A percentile compares a stretch with the other conserved stretches of the same genome.
Conservation (phyloP, 2,888 invertebrate genomes). For the Meghimatium bilineatum region DNA sequence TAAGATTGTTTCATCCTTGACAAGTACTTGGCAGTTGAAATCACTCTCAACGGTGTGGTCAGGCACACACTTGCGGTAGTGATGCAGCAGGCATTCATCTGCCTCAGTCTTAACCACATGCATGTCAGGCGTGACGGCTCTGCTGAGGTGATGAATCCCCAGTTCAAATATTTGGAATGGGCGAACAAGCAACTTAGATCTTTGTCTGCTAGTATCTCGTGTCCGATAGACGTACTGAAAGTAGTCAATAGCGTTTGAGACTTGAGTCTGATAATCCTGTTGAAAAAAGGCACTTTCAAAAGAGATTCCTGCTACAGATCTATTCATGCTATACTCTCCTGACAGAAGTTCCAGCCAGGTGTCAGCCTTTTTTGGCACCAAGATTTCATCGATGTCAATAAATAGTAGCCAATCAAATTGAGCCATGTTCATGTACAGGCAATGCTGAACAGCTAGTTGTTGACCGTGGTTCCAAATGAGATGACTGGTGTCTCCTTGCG, state of each 20-base stretch:
- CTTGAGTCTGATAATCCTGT: conserved; percentile 54
- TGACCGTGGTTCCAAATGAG: conserved; percentile 75
- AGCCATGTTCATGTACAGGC: conserved; percentile 72
- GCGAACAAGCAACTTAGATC: conserved; percentile 65
- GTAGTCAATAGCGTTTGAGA: conserved; percentile 57
- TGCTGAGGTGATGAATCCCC: conserved; percentile 71
- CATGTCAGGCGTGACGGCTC: conserved; percentile 55
- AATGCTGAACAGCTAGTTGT: conserved; percentile 74
- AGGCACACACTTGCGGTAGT: conserved; percentile 36
- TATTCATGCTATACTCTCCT: conserved; percentile 41
- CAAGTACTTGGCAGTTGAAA: conserved; percentile 33
- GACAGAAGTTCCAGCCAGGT: conserved; percentile 59
- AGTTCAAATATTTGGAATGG: conserved; percentile 64
- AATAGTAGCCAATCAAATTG: conserved; percentile 68
- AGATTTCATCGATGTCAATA: conserved; percentile 75
- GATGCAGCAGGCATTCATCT: conserved; percentile 35
- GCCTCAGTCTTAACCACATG: conserved; percentile 54
- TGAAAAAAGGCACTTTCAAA: conserved; percentile 71
- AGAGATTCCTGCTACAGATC: conserved; percentile 58
- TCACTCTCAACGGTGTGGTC: background rate
- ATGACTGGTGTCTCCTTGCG: conserved; percentile 42
- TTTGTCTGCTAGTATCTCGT: conserved; percentile 53
- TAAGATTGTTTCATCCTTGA: conserved; percentile 27
- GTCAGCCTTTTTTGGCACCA: conserved; percentile 65
- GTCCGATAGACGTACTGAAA: conserved; percentile 63